These are phyloP conservation scores for Pteria penguin DNA, from an alignment of 2,888 invertebrate species.

Conservation along the genomic window DNA sequence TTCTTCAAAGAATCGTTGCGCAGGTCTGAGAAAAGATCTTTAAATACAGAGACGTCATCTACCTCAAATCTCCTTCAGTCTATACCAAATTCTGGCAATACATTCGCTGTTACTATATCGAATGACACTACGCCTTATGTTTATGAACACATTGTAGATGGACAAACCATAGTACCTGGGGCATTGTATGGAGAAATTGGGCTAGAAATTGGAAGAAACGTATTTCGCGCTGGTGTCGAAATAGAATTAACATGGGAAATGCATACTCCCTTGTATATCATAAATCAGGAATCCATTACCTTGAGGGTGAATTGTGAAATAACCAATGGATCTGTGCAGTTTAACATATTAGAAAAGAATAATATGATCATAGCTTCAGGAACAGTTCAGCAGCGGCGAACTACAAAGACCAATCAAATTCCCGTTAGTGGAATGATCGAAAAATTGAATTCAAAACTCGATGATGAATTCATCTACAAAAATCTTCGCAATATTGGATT, in stretches of 20 bases:
- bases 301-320: background rate
- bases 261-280: background rate
- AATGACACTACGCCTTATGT: conserved; percentile 45
- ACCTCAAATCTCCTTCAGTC: background rate
- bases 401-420: background rate
- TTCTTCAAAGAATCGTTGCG: conserved; percentile 43
- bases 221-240: background rate
- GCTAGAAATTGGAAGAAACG: conserved; percentile 47
- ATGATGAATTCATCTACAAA: background rate
- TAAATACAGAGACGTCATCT: background rate
- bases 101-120: conserved; percentile 40
- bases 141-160: conserved; percentile 56
- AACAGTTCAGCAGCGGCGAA: background rate
- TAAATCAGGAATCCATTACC: background rate
- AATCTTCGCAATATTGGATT: background rate
- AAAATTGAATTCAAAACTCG: background rate
- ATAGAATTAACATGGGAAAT: conserved; percentile 5
- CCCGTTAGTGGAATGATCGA: background rate
- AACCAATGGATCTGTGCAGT: background rate
- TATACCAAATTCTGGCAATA: background rate
- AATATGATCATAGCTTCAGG: background rate
- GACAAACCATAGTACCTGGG: conserved; percentile 54
- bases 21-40: conserved; percentile 12
- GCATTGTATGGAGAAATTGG: conserved; percentile 60
- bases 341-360: background rate